These are phyloP conservation scores for Melipona beecheii DNA, from an alignment of 2,888 invertebrate genomes.

Conservation along the genomic window DNA sequence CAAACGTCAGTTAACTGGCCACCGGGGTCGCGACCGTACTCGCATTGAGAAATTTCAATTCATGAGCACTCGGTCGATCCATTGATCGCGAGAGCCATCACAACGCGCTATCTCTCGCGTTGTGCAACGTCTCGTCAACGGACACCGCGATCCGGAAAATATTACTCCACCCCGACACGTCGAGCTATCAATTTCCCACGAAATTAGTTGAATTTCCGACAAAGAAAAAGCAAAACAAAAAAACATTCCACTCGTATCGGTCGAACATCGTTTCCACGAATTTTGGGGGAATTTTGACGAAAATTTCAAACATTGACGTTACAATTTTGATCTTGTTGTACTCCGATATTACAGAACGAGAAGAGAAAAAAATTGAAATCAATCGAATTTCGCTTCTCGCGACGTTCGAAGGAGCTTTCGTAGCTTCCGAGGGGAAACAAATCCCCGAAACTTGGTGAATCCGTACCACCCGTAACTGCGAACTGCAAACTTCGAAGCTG, in stretches of 20 bases:
- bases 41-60: constrained; percentile 72
- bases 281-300: not conserved
- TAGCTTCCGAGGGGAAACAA: not conserved
- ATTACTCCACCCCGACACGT: not conserved
- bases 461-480: not conserved
- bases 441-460: not conserved
- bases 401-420: not conserved
- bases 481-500: not conserved
- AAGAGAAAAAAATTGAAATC: not conserved
- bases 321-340: not conserved
- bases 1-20: constrained; percentile 61
- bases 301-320: not conserved
- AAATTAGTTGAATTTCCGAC: not conserved
- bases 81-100: constrained; percentile 60
- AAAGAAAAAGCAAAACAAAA: not conserved
- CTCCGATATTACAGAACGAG: not conserved
- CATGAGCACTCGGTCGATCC: constrained; percentile 55
- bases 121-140: constrained; percentile 56
- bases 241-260: too few relatives aligned
- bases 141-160: constrained; percentile 20
- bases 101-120: constrained; percentile 38
- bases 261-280: too few relatives aligned
- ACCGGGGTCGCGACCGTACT: constrained; percentile 56
- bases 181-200: constrained; percentile 7
- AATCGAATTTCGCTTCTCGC: not conserved